Base-by-base conservation (phyloP, 2,888 invertebrate genomes). In the Cryptophagus acutangulus region DNA sequence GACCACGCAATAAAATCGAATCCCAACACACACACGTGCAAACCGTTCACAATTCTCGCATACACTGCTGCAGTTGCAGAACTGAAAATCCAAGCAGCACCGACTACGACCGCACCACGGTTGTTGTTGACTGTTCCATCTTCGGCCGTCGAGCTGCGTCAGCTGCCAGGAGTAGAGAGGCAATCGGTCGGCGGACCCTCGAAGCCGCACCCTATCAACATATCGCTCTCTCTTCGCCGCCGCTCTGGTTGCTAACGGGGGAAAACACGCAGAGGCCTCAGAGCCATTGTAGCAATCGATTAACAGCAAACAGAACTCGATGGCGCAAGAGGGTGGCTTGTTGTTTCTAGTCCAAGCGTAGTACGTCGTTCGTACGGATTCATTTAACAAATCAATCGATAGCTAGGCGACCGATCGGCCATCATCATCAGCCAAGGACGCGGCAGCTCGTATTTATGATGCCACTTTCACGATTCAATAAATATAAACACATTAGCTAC, bases 11-110 rank as follows among this genome's bases (percentile, higher is more conserved):
- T 40, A n/a, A n/a, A n/a, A n/a, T n/a, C n/a, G n/a, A n/a, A n/a
- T n/a, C n/a, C n/a, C n/a, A n/a, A n/a, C n/a, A n/a, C n/a, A n/a
- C 26, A 42, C 49, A 51, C 55, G 52, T 57, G 51, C 48, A 45
- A 38, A 39, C 48, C 46, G 48, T 45, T 52, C 52, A 54, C 54
- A 47, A 57, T 49, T 49, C 57, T 48, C 53, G 55, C 54, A 57
- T 57, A 55, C 50, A 59, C 60, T 60, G 59, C 50, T 51, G 54
- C 51, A 50, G 44, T 45, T 43, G 50, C 41, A 45, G 45, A 6
- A n/a, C 15, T 36, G 34, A n/a, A 14, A n/a, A n/a, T n/a, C n/a
- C n/a, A n/a, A n/a, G n/a, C n/a, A n/a, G n/a, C n/a, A n/a, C n/a
- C n/a, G n/a, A n/a, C n/a, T 43, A 47, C 44, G 45, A 44, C 45